Percentiles rank a stretch among this genome's conserved stretches.
phyloP scores from a whole-genome alignment of 35 echinoderm and acorn worm genomes.

The Apostichopus parvimensis region DNA sequence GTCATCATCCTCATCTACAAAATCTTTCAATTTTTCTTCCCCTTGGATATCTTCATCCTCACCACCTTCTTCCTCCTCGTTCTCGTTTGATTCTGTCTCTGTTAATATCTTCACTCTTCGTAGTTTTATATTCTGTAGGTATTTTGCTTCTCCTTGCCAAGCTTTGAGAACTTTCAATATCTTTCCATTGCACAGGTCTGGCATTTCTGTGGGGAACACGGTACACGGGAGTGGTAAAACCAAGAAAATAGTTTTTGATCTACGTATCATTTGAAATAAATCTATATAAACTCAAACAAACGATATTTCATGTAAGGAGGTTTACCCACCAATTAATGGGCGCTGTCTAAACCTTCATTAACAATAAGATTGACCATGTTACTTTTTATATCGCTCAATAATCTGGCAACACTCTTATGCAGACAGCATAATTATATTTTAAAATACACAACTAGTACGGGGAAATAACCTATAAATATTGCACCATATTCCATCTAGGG shows the following conservation, averaged over 20 bases:
- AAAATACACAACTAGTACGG: too few relatives aligned
- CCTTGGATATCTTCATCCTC: background rate
- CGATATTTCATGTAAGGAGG: too few relatives aligned
- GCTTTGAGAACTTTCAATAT: conserved; percentile 35
- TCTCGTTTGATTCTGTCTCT: background rate
- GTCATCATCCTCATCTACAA: background rate
- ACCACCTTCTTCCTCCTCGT: background rate
- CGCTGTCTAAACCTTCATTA: too few relatives aligned
- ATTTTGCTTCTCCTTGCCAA: conserved; percentile 39
- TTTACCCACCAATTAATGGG: too few relatives aligned
- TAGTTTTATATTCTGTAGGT: conserved; percentile 38
- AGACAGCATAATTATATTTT: too few relatives aligned
- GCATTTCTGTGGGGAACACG: conserved; percentile 8
- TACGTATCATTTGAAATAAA: too few relatives aligned
- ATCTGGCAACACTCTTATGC: too few relatives aligned
- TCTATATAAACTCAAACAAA: too few relatives aligned
- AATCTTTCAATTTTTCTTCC: background rate
- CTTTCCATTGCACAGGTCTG: conserved; percentile 48
- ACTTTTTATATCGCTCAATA: too few relatives aligned
- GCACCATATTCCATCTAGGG: too few relatives aligned
- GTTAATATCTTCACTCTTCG: conserved; percentile 9
- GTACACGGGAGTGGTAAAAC: background rate
- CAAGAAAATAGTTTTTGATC: background rate
- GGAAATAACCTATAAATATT: too few relatives aligned
- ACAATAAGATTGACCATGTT: too few relatives aligned